Evolutionary conservation across 2,797 vertebrate species (phyloP).

Genomic region (Momotus momota): DNA sequence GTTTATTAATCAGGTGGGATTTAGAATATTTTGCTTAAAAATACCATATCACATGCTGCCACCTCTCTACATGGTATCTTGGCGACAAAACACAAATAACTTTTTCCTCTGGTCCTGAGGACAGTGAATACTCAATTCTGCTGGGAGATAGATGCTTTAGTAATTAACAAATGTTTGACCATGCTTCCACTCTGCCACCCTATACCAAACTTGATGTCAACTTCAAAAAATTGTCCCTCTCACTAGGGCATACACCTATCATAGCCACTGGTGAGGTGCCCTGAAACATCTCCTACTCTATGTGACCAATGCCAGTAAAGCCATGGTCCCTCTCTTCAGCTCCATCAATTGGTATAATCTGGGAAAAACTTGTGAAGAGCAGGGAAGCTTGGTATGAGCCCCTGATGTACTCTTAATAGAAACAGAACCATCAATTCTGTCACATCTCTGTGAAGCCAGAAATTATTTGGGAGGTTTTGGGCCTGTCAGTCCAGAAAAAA

Average conservation of each 20-base stretch:
- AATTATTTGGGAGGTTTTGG: background rate
- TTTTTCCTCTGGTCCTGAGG: background rate
- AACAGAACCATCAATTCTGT: background rate
- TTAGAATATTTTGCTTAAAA: background rate
- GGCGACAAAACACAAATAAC: background rate
- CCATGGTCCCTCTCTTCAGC: rapidly evolving
- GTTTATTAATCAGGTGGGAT: background rate
- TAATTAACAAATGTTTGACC: background rate
- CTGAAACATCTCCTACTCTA: background rate
- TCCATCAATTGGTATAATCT: background rate
- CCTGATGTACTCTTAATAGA: background rate
- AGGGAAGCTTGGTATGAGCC: background rate
- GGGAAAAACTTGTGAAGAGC: background rate
- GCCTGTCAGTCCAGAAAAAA: background rate
- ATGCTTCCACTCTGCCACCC: background rate
- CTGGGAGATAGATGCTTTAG: background rate
- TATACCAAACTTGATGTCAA: background rate
- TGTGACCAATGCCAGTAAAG: background rate
- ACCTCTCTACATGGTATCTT: background rate
- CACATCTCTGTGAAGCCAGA: background rate
- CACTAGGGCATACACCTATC: background rate
- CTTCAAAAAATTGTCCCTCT: background rate
- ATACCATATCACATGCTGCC: background rate
- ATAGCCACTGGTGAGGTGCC: background rate
- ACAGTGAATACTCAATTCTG: background rate